phyloP scores from a whole-genome alignment of 2,888 invertebrate species.

The Parnassius smintheus region DNA sequence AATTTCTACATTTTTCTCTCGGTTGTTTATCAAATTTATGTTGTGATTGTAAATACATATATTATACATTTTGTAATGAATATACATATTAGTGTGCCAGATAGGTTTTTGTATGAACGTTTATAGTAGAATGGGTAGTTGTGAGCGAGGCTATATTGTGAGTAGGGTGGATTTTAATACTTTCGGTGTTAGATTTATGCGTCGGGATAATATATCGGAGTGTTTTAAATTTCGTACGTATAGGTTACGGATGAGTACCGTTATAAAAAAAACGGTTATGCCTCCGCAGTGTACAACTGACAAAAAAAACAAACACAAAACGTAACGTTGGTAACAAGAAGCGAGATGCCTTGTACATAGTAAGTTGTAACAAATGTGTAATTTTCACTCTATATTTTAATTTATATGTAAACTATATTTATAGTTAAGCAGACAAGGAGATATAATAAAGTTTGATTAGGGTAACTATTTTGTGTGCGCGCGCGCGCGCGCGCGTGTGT shows the following conservation, averaged over 20 bases:
- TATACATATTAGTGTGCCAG: slow-evolving; percentile 81
- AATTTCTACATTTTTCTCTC: slow-evolving; percentile 64
- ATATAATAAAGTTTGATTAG: slow-evolving; percentile 51
- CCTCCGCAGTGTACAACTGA: slow-evolving; percentile 27
- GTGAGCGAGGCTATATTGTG: slow-evolving; percentile 29
- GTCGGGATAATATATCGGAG: neutral
- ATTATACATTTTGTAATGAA: slow-evolving; percentile 79
- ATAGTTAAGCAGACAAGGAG: slow-evolving; percentile 67
- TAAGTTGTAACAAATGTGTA: slow-evolving; percentile 73
- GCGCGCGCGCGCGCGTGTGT: slow-evolving; percentile 32
- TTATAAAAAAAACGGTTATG: neutral
- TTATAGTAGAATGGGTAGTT: slow-evolving; percentile 48
- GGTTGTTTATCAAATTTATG: slow-evolving; percentile 79
- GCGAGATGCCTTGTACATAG: slow-evolving; percentile 77
- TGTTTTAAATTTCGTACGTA: neutral
- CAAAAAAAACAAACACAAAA: slow-evolving; percentile 42
- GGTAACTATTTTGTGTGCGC: slow-evolving; percentile 40
- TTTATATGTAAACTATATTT: slow-evolving; percentile 78
- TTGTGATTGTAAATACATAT: slow-evolving; percentile 79
- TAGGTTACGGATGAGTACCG: slow-evolving; percentile 9
- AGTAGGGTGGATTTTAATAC: slow-evolving; percentile 11
- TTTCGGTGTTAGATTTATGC: slow-evolving; percentile 13
- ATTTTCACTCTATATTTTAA: slow-evolving; percentile 77
- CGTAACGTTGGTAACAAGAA: slow-evolving; percentile 44
- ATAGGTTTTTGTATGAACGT: slow-evolving; percentile 77